Evolutionary conservation across 92 coral and sea anemone genomes (phyloP), one percentile per base, ranked within the genome.

Genomic region (Virgularia gustaviana): DNA sequence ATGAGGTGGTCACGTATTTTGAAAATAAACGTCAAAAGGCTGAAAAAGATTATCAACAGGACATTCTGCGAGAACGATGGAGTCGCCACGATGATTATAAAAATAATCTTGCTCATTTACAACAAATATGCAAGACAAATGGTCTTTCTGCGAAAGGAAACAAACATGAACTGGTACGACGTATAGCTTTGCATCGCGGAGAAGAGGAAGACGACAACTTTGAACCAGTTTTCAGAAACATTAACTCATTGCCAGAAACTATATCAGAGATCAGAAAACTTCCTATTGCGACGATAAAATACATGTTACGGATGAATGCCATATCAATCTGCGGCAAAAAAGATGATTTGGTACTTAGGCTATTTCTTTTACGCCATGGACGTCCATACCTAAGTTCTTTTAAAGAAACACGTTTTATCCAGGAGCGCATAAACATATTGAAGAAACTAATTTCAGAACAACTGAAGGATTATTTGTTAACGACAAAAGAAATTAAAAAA

Each of bases 31-130:
- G 28, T 9, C 54, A 68, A 35, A 84, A 77, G 57, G 75, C 36
- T 2, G 76, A 87, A 43, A 77, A 66, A 2, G 65, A 80, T 6
- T 79, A 75, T 18, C 63, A 76, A 42, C 72, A 83, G 12, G 78
- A 70, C 51, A 34, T 80, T 25, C 13, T 15, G 35, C 49, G 84
- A 52, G 88, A 87, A 41, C 71, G 57, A 13, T 87, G 91, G 88
- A 41, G 63, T 36, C 60, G 35, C 6, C 92, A 87, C 28, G 34
- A 53, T 1, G 64, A 82, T 20, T 82, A 78, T 42, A 53, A 79
- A 36, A 63, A 63, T 58, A 16, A 44, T 62, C n/a, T 49, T 63
- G 39, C 55, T 25, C 60, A 19, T 20, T 31, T 36, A 30, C 82
- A 74, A 27, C 56, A 58, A 23, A 9, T 34, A 27, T 75, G 79